These are phyloP conservation scores for Dendrocincla tyrannina DNA, from an alignment of 2,797 vertebrate species.

Conservation along the genomic window DNA sequence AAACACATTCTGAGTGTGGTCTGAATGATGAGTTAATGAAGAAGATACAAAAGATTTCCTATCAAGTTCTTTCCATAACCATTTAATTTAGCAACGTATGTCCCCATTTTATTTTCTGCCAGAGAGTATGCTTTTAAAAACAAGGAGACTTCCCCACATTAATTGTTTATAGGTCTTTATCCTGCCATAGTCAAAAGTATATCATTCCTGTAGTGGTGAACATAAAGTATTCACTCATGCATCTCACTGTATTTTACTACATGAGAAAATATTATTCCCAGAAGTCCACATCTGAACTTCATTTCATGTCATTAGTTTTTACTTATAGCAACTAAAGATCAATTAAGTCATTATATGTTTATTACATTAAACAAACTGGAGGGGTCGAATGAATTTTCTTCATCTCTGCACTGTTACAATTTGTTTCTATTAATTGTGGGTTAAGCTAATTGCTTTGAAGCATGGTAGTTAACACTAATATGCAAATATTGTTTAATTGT, in stretches of 20 bases:
- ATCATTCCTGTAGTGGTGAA: neutral
- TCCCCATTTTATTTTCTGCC: neutral
- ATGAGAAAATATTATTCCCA: conserved; percentile 21
- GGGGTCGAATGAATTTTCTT: conserved; percentile 66
- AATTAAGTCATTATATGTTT: conserved; percentile 72
- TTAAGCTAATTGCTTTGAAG: conserved; percentile 66
- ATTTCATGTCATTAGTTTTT: conserved; percentile 52
- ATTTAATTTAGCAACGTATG: neutral
- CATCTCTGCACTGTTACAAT: conserved; percentile 62
- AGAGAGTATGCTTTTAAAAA: neutral
- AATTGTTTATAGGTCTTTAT: neutral
- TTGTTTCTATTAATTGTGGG: conserved; percentile 67
- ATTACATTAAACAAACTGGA: conserved; percentile 60
- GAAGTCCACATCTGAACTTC: conserved; percentile 40
- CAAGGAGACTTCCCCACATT: neutral
- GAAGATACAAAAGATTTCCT: neutral
- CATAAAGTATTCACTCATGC: conserved; percentile 8
- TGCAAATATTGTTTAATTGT: conserved; percentile 36
- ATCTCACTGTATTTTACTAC: conserved; percentile 32
- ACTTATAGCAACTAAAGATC: conserved; percentile 57
- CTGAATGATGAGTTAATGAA: neutral
- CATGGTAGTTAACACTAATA: conserved; percentile 45
- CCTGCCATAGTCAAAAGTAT: neutral
- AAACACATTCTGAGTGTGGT: neutral
- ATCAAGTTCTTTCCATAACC: neutral